Conservation (phyloP, 2,888 invertebrate genomes). For the Sthenelais limicola region DNA sequence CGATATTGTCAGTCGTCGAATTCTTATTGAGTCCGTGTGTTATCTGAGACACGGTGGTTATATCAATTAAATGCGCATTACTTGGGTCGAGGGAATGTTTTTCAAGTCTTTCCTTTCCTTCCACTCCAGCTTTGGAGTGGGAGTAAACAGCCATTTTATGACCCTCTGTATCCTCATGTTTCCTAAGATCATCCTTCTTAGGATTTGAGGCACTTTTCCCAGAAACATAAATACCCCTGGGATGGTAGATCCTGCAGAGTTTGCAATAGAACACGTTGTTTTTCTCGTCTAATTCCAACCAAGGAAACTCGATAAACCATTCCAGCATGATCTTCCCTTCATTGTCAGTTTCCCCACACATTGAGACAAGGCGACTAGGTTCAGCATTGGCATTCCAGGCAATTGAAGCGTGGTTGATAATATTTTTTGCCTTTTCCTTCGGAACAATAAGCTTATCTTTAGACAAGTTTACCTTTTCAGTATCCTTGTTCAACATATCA, state of each 20-base stretch:
- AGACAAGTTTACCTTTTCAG: too few relatives aligned
- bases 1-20: too few relatives aligned
- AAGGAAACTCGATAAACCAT: constrained; percentile 39
- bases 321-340: constrained; percentile 23
- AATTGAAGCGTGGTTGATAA: too few relatives aligned
- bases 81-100: constrained; percentile 22
- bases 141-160: constrained; percentile 35
- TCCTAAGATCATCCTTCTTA: constrained; percentile 20
- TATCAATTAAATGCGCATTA: constrained; percentile 29
- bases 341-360: not conserved
- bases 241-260: constrained; percentile 35
- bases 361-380: not conserved
- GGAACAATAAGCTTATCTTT: too few relatives aligned
- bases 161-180: constrained; percentile 41
- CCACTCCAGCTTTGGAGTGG: constrained; percentile 11
- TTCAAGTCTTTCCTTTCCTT: constrained; percentile 9
- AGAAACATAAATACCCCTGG: constrained; percentile 28
- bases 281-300: constrained; percentile 37
- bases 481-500: constrained; percentile 17
- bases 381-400: too few relatives aligned
- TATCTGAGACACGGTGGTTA: constrained; percentile 23
- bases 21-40: constrained; percentile 11
- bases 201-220: constrained; percentile 29
- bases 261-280: constrained; percentile 33
- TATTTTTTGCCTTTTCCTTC: too few relatives aligned